Conservation (phyloP, 2,888 invertebrate genomes). For the Cremastobaeus sp. region DNA sequence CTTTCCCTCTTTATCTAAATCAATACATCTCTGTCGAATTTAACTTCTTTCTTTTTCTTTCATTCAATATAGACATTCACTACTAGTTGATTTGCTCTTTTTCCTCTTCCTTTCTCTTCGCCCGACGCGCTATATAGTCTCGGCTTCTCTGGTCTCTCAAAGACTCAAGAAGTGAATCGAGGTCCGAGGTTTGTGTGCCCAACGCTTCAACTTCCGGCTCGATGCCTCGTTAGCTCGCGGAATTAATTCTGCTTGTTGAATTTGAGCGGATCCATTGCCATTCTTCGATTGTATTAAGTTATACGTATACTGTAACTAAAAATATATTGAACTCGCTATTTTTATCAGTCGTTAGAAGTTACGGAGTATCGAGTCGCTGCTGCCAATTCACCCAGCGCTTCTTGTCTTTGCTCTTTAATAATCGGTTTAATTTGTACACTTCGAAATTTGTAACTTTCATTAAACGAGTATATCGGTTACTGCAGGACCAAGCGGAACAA, state of each 20-base stretch:
- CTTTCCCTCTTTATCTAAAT: conserved; percentile 59
- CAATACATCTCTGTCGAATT: conserved; percentile 55
- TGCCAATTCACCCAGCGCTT: conserved; percentile 28
- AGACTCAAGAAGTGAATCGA: conserved; percentile 65
- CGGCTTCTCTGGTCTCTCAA: conserved; percentile 46
- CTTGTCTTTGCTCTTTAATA: background rate
- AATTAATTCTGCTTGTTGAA: conserved; percentile 68
- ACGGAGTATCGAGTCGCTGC: conserved; percentile 6
- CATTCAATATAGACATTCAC: conserved; percentile 57
- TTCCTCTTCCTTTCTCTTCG: conserved; percentile 55
- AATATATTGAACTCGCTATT: conserved; percentile 46
- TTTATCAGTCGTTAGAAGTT: conserved; percentile 25
- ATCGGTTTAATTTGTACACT: too few relatives aligned
- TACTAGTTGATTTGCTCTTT: conserved; percentile 54
- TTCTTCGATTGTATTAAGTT: conserved; percentile 52
- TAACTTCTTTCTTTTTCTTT: conserved; percentile 45
- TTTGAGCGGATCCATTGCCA: conserved; percentile 62
- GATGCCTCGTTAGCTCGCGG: conserved; percentile 67
- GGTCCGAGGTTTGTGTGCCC: conserved; percentile 66
- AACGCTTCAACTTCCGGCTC: conserved; percentile 66
- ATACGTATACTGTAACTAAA: conserved; percentile 52
- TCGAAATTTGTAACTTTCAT: too few relatives aligned
- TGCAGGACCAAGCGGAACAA: too few relatives aligned
- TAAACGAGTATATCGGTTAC: too few relatives aligned
- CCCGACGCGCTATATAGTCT: conserved; percentile 17